A percentile compares a stretch with the other conserved stretches of the same genome.
phyloP scores from a whole-genome alignment of 2,888 invertebrate genomes.

The Bugulina stolonifera region DNA sequence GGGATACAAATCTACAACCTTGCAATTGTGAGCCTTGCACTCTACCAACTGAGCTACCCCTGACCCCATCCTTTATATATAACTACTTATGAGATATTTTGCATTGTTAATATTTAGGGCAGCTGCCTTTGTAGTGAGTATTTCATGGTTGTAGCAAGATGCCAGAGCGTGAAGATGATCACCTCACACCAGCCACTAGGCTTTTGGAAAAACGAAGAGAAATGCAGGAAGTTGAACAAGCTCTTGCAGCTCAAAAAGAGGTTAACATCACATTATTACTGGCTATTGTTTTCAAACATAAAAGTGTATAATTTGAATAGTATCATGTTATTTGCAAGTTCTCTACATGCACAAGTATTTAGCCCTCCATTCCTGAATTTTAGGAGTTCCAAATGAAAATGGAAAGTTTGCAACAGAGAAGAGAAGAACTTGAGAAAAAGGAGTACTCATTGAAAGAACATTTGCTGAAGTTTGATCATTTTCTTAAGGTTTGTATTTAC shows the following conservation, averaged over 20 bases:
- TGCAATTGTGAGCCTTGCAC: no score
- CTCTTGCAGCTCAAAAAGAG: conserved; percentile 53
- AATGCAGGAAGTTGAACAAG: conserved; percentile 54
- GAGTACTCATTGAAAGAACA: conserved; percentile 53
- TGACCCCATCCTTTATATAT: no score
- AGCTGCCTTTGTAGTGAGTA: background rate
- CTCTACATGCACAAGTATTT: no score
- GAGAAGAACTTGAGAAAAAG: conserved; percentile 52
- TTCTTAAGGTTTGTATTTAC: conserved; percentile 50
- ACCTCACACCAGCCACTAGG: conserved; percentile 53
- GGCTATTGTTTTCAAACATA: no score
- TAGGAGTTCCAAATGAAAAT: conserved; percentile 55
- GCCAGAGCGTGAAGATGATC: conserved; percentile 54
- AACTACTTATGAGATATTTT: no score
- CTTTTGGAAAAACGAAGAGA: conserved; percentile 52
- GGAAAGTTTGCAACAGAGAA: conserved; percentile 53
- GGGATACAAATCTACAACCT: no score
- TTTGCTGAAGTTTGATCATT: conserved; percentile 53
- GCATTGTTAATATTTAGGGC: no score
- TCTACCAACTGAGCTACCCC: no score
- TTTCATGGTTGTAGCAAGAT: conserved; percentile 42
- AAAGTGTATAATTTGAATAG: no score
- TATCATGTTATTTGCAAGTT: no score
- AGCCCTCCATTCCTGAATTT: no score
- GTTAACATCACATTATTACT: no score